Base-by-base conservation (phyloP, 2,888 invertebrate genomes). In the Caenorhabditis sp. region DNA sequence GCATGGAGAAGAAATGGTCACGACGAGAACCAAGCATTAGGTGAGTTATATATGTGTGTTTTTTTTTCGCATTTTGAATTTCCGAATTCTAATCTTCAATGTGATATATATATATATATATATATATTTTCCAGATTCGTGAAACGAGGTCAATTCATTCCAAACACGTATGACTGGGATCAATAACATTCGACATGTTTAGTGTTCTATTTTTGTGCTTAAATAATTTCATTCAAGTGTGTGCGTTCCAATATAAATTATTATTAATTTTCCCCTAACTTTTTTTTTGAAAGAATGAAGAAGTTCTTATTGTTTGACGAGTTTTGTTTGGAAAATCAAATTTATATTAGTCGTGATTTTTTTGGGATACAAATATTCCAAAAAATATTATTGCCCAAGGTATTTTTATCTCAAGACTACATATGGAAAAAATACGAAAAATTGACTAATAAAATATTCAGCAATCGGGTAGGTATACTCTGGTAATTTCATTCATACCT, bases 1-100 rank as follows among this genome's bases (percentile, higher is more conserved):
- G 73, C 38, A 66, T 75, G 67, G 75, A 75, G 53, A 75, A 75
- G 65, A 75, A 75, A 61, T 75, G 75, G 75, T 70, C 67, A 57
- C 70, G 75, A 21, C 60, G 75, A 26, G 75, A 70, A 56, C 75
- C 75, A 27, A 75, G 75, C 56, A 75, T 75, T 53, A 63, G 75
- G 75, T 75, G 62, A 43, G 10, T 12, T 43, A 14, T n/a, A 31
- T 7, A 4, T 7, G 10, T 10, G 20, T 14, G 14, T 26, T 27
- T 7, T 7, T 14, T 38, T 26, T 38, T 26, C 2, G 23, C 20
- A 26, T n/a, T n/a, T n/a, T n/a, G n/a, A n/a, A n/a, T n/a, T n/a
- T n/a, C n/a, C n/a, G n/a, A n/a, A n/a, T n/a, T n/a, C n/a, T n/a
- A n/a, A n/a, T n/a, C n/a, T n/a, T n/a, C n/a, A n/a, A n/a, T n/a